Evolutionary conservation across 2,113 vertebrate genomes (phyloP), one percentile per base, ranked within the genome.

Genomic region (Brachypteracias leptosomus): DNA sequence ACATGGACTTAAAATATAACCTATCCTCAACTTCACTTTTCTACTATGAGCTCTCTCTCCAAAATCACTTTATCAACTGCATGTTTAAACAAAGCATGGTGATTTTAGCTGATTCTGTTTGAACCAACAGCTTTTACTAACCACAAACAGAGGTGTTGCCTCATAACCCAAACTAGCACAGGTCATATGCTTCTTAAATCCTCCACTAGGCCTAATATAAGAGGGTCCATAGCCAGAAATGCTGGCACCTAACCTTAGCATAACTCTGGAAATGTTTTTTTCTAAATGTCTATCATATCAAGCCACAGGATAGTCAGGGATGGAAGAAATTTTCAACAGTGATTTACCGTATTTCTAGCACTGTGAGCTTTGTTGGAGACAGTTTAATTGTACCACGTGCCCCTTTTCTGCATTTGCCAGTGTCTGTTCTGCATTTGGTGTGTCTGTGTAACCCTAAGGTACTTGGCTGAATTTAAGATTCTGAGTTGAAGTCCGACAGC

Each of bases 401-500:
- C 10, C 25, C 4, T 71, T 58, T 57, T 35, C 55, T 92, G 40
- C 57, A 29, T 49, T 74, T 92, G 57, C 21, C 20, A 49, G 46
- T 10, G 85, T 17, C n/a, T n/a, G n/a, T n/a, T n/a, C n/a, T n/a
- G n/a, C n/a, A n/a, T 70, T 58, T 5, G 2, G 33, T 7, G 24
- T 46, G 29, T 58, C 44, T 46, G 40, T 84, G 19, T 65, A 77
- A n/a, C 11, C 17, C 26, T 20, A 9, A 31, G n/a, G 7, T 70
- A n/a, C 35, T 44, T 75, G 42, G 29, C 55, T 84, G 67, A 40
- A 35, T 9, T 38, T 58, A 12, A 8, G 36, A 33, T 73, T 88
- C 49, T 0, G 1, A 57, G 36, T 8, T 20, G 13, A 55, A n/a
- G 7, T 2, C 6, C 0, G 8, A 35, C 11, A 68, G 35, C 31